Conservation (phyloP, 2,888 invertebrate genomes). For the Drosophila sordidula region DNA sequence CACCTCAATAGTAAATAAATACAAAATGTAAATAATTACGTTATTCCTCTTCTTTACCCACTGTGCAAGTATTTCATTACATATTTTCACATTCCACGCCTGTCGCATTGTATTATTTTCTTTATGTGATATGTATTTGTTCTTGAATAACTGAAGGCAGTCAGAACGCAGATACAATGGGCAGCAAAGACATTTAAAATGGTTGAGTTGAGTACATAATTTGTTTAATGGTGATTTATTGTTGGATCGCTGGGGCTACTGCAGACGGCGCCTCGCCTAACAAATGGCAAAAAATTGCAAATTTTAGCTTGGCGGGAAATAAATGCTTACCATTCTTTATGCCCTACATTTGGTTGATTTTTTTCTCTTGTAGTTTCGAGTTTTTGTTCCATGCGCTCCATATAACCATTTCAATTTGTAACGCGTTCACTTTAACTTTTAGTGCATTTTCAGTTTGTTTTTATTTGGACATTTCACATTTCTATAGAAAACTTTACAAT, state of each 20-base stretch:
- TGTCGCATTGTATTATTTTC: slow-evolving; percentile 11
- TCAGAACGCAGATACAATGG: slow-evolving; percentile 53
- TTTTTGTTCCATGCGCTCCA: not conserved
- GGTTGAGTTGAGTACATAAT: slow-evolving; percentile 76
- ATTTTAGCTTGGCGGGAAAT: slow-evolving; percentile 44
- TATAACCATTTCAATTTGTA: slow-evolving; percentile 35
- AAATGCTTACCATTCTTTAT: slow-evolving; percentile 54
- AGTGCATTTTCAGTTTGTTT: slow-evolving; percentile 28
- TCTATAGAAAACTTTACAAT: slow-evolving; percentile 9
- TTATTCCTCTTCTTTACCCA: not conserved
- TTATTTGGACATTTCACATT: not conserved
- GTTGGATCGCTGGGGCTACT: slow-evolving; percentile 47
- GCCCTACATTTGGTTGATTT: slow-evolving; percentile 29
- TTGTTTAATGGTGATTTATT: slow-evolving; percentile 80
- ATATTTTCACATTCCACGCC: slow-evolving; percentile 13
- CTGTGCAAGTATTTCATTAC: slow-evolving; percentile 17
- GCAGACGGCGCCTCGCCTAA: slow-evolving; percentile 46
- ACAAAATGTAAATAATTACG: too few relatives aligned
- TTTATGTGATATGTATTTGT: slow-evolving; percentile 24
- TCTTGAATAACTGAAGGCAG: slow-evolving; percentile 32
- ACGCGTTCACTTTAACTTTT: slow-evolving; percentile 16
- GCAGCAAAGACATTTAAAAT: slow-evolving; percentile 66
- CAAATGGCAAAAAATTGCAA: slow-evolving; percentile 69
- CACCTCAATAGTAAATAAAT: too few relatives aligned
- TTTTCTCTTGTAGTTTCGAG: not conserved